Evolutionary conservation across 2,888 invertebrate genomes (phyloP).

Genomic region (Tanytarsus gracilentus): DNA sequence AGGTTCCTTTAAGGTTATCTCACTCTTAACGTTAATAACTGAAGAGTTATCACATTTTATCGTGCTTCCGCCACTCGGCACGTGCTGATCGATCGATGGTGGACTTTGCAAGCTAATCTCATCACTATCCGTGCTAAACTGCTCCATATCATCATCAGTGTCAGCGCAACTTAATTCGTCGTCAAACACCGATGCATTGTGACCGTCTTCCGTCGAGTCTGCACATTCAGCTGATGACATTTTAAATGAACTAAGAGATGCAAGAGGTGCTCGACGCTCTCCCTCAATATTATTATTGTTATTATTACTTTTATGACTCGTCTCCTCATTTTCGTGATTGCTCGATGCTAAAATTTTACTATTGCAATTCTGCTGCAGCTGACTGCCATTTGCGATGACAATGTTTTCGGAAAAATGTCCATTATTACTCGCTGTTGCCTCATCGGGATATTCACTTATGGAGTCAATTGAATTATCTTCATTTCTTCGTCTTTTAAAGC

Average conservation of each 20-base stretch:
- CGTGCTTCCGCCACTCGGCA: slow-evolving; percentile 20
- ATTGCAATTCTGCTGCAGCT: slow-evolving; percentile 11
- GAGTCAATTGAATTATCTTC: slow-evolving; percentile 29
- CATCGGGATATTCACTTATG: slow-evolving; percentile 30
- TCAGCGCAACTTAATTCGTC: slow-evolving; percentile 56
- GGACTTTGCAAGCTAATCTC: slow-evolving; percentile 40
- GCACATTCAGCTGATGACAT: slow-evolving; percentile 57
- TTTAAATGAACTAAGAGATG: slow-evolving; percentile 70
- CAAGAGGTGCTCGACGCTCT: slow-evolving; percentile 61
- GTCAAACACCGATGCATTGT: slow-evolving; percentile 68
- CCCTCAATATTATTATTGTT: slow-evolving; percentile 38
- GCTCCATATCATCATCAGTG: slow-evolving; percentile 77
- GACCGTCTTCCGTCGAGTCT: slow-evolving; percentile 63
- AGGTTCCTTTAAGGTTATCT: slow-evolving; percentile 12
- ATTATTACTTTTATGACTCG: slow-evolving; percentile 32
- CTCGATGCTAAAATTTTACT: background rate
- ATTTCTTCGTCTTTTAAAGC: slow-evolving; percentile 6
- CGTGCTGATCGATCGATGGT: slow-evolving; percentile 30
- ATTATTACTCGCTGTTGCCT: background rate
- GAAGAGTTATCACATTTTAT: slow-evolving; percentile 12
- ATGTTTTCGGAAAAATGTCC: slow-evolving; percentile 12
- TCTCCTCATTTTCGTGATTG: background rate
- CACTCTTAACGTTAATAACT: slow-evolving; percentile 15
- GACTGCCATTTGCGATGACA: slow-evolving; percentile 21
- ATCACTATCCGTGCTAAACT: slow-evolving; percentile 75